phyloP scores from a whole-genome alignment of 1,140 invertebrate species.

The Eupristina koningsbergeri region DNA sequence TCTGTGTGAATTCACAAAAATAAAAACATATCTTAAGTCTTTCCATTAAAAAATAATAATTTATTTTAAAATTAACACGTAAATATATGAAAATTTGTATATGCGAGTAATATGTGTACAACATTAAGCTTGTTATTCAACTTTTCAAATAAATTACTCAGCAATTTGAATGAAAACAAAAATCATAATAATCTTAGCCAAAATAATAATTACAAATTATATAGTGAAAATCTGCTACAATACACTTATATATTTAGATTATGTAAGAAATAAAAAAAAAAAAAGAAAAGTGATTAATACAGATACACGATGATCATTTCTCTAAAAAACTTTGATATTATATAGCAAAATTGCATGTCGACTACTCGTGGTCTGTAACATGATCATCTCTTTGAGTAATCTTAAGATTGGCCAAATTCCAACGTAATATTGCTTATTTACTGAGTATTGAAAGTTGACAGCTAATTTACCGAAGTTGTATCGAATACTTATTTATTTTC shows the following conservation, averaged over 20 bases:
- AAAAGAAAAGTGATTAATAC: too few species aligned
- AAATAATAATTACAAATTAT: not conserved
- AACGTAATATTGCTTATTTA: conserved; percentile 29
- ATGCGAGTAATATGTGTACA: not conserved
- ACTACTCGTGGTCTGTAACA: conserved; percentile 16
- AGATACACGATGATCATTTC: too few species aligned
- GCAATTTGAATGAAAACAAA: not conserved
- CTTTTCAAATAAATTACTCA: not conserved
- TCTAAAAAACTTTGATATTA: not conserved
- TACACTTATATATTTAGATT: not conserved
- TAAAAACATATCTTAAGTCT: not conserved
- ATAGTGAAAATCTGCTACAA: not conserved
- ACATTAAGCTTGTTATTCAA: not conserved
- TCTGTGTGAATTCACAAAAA: not conserved
- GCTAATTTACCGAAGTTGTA: not conserved
- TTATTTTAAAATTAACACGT: not conserved
- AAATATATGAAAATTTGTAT: not conserved
- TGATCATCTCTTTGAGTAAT: conserved; percentile 17
- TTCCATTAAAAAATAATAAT: not conserved
- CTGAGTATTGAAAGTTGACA: conserved; percentile 42
- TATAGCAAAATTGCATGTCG: not conserved
- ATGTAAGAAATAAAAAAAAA: not conserved
- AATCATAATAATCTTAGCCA: not conserved
- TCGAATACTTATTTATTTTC: not conserved
- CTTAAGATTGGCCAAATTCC: conserved; percentile 30